These are phyloP conservation scores for Hyles euphorbiae DNA, from an alignment of 1,140 invertebrate species.

Conservation along the genomic window DNA sequence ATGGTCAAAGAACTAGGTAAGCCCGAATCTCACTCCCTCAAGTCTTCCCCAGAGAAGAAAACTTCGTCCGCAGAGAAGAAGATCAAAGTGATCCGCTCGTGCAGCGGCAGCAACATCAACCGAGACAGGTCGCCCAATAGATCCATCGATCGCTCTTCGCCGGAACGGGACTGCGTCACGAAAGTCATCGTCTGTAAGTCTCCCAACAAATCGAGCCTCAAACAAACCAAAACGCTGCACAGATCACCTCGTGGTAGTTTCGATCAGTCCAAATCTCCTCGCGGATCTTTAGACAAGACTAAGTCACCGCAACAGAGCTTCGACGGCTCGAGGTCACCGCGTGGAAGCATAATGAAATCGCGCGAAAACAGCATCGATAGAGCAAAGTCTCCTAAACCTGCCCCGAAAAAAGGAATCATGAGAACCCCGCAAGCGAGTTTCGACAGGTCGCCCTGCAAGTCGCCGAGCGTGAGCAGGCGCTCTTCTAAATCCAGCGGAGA, in stretches of 20 bases:
- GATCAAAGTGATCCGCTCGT: constrained; percentile 67
- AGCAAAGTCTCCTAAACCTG: constrained; percentile 65
- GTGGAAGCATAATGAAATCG: constrained; percentile 65
- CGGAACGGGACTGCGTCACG: constrained; percentile 62
- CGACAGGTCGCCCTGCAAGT: constrained; percentile 69
- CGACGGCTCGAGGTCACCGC: constrained; percentile 62
- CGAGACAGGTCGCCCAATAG: constrained; percentile 63
- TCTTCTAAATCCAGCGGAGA: constrained; percentile 68
- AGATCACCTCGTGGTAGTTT: constrained; percentile 67
- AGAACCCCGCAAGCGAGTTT: constrained; percentile 70
- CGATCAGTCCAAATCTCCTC: constrained; percentile 59
- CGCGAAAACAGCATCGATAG: constrained; percentile 64
- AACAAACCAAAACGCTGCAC: constrained; percentile 57
- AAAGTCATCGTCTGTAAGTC: constrained; percentile 75
- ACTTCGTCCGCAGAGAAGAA: constrained; percentile 51
- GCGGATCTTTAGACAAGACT: constrained; percentile 62
- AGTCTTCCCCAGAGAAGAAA: constrained; percentile 67
- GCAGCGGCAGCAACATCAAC: constrained; percentile 68
- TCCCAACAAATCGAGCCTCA: constrained; percentile 70
- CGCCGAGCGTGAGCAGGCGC: constrained; percentile 61
- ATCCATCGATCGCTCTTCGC: constrained; percentile 44
- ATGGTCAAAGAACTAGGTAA: constrained; percentile 92
- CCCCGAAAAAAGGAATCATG: constrained; percentile 72
- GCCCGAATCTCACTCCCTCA: constrained; percentile 71
- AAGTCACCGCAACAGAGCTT: constrained; percentile 69